Evolutionary conservation across 2,797 vertebrate species (phyloP).

Genomic region (Thalassophryne amazonica): DNA sequence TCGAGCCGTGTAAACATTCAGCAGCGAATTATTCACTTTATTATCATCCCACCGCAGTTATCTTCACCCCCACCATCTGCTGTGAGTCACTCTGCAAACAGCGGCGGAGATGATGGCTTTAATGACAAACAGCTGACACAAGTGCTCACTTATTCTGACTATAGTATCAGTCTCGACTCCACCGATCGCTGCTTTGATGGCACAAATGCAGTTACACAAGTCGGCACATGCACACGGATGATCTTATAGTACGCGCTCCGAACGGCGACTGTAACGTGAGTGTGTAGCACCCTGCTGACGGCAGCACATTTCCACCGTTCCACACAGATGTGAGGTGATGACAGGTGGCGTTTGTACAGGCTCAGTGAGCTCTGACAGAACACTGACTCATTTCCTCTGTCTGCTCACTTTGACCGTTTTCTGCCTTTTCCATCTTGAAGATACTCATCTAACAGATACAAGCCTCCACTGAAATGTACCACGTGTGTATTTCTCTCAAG

Average conservation of each 20-base stretch:
- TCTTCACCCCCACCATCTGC: slow-evolving; percentile 32
- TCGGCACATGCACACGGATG: not conserved
- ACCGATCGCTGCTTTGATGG: slow-evolving; percentile 24
- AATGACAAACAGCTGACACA: slow-evolving; percentile 41
- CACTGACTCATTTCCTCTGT: slow-evolving; percentile 59
- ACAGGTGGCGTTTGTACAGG: slow-evolving; percentile 48
- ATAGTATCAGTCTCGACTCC: slow-evolving; percentile 25
- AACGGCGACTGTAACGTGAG: too few species aligned
- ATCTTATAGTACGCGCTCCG: too few species aligned
- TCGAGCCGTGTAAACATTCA: slow-evolving; percentile 32
- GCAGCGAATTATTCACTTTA: slow-evolving; percentile 41
- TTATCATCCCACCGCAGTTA: slow-evolving; percentile 39
- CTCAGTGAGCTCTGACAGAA: slow-evolving; percentile 28
- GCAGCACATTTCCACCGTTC: not conserved
- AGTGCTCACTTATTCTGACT: not conserved
- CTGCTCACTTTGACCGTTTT: slow-evolving; percentile 30
- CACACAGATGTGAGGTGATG: slow-evolving; percentile 47
- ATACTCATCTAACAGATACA: too few species aligned
- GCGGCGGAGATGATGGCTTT: slow-evolving; percentile 44
- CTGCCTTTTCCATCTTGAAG: too few species aligned
- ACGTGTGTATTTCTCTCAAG: too few species aligned
- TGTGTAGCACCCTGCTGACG: slow-evolving; percentile 3
- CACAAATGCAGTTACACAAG: slow-evolving; percentile 9
- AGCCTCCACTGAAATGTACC: too few species aligned
- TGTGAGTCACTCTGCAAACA: slow-evolving; percentile 42